These are phyloP conservation scores for Apus apus DNA, from an alignment of 2,113 vertebrate species.

Conservation along the genomic window DNA sequence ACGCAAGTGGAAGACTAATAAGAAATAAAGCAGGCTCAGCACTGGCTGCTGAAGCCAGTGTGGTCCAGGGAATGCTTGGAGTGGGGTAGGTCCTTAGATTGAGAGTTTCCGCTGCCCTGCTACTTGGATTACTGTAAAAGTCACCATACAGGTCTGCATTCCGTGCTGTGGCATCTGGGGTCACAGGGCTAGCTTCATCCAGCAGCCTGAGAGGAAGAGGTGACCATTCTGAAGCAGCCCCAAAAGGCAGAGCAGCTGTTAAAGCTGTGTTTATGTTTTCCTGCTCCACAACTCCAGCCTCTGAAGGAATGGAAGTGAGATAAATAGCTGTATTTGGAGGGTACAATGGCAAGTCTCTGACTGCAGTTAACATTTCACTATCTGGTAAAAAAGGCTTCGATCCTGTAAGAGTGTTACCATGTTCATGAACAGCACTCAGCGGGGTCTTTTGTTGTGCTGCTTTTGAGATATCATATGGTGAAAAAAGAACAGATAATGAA, in stretches of 20 bases:
- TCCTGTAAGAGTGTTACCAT: not conserved
- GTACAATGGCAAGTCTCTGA: slow-evolving; percentile 49
- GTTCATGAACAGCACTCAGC: not conserved
- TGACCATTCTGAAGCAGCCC: not conserved
- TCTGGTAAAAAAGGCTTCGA: slow-evolving; percentile 19
- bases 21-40: not conserved
- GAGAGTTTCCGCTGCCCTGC: not conserved
- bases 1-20: not conserved
- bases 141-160: not conserved
- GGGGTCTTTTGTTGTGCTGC: slow-evolving; percentile 6
- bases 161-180: not conserved
- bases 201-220: not conserved
- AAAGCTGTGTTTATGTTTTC: not conserved
- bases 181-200: not conserved
- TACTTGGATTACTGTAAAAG: not conserved
- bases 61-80: not conserved
- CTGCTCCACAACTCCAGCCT: not conserved
- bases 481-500: slow-evolving; percentile 21
- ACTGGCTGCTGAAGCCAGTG: not conserved
- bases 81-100: not conserved
- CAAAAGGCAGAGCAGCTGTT: not conserved
- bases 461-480: not conserved
- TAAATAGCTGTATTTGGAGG: slow-evolving; percentile 24
- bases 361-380: slow-evolving; percentile 14
- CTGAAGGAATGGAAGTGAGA: slow-evolving; percentile 41